phyloP scores from a whole-genome alignment of 2,888 invertebrate species.

The Xanthia icteritia region DNA sequence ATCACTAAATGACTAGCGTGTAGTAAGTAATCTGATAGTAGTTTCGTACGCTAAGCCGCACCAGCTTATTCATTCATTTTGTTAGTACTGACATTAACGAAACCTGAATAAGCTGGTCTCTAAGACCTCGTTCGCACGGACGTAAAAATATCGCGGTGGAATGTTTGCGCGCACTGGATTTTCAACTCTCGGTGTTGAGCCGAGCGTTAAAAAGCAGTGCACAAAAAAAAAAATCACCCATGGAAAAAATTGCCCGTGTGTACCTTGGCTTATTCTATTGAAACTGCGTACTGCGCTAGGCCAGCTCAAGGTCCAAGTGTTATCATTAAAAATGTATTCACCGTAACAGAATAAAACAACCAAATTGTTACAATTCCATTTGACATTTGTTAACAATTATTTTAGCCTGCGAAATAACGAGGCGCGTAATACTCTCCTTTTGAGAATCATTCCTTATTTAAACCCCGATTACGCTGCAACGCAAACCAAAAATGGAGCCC shows the following conservation, averaged over 20 bases:
- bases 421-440: slow-evolving; percentile 56
- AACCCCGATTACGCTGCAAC: slow-evolving; percentile 69
- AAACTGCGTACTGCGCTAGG: background rate
- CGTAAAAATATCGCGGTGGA: no score
- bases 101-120: background rate
- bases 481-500: slow-evolving; percentile 64
- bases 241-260: no score
- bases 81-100: no score
- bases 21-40: background rate
- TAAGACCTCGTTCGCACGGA: no score
- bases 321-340: background rate
- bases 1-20: background rate
- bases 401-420: slow-evolving; percentile 48
- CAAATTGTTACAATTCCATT: slow-evolving; percentile 15
- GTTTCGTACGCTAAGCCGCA: background rate
- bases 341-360: slow-evolving; percentile 6
- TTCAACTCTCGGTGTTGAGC: no score
- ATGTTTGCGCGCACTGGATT: no score
- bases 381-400: slow-evolving; percentile 51
- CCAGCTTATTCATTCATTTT: no score
- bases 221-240: no score
- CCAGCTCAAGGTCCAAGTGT: background rate
- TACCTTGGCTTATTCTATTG: background rate
- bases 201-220: no score
- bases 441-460: slow-evolving; percentile 71